Percentiles rank a stretch among this genome's conserved stretches.
Conservation (phyloP, 2,113 vertebrate species). For the Alectura lathami region DNA sequence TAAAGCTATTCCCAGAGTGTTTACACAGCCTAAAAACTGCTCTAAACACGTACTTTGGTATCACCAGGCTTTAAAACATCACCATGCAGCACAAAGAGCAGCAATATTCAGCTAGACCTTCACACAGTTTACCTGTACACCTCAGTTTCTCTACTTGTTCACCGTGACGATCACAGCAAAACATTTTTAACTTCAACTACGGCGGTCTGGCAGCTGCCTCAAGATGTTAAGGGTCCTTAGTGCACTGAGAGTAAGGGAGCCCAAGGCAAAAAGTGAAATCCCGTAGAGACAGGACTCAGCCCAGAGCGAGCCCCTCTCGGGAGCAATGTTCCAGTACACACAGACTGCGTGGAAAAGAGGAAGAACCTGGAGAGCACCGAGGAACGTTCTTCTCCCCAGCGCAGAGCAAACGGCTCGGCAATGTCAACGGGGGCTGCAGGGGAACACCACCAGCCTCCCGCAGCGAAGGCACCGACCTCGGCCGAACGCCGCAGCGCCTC, state of each 20-base stretch:
- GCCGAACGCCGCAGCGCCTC: too few relatives aligned
- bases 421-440: too few relatives aligned
- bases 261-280: neutral
- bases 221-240: neutral
- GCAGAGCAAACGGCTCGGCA: too few relatives aligned
- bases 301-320: too few relatives aligned
- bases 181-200: neutral
- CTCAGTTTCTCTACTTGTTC: neutral
- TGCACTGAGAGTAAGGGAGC: neutral
- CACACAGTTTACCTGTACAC: neutral
- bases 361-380: neutral
- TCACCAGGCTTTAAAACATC: neutral
- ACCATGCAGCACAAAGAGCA: neutral
- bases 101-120: neutral
- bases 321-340: too few relatives aligned
- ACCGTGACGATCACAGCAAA: rapidly evolving
- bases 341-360: neutral
- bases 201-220: neutral
- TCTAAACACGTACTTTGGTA: neutral
- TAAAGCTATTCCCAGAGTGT: neutral
- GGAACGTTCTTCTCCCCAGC: too few relatives aligned
- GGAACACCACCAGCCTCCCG: too few relatives aligned
- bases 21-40: constrained; percentile 10
- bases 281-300: neutral
- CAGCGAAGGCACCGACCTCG: too few relatives aligned